phyloP scores from a whole-genome alignment of 2,113 vertebrate species.

The Bufo bufo region DNA sequence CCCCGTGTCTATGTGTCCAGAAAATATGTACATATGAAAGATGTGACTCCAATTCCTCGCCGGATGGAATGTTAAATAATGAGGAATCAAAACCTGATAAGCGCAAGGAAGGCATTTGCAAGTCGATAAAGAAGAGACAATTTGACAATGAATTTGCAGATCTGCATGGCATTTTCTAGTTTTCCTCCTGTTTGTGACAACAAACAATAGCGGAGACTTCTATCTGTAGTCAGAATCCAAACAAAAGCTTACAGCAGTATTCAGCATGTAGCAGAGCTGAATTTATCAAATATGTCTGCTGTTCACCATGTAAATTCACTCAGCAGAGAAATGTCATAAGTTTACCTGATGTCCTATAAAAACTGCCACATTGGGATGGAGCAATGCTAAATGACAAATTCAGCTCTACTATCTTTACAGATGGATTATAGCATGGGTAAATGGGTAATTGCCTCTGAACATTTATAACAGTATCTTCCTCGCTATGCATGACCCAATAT shows the following conservation, averaged over 20 bases:
- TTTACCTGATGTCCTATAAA: too few species aligned
- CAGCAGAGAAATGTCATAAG: too few species aligned
- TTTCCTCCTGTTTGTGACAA: neutral
- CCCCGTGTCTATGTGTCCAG: neutral
- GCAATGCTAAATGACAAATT: too few species aligned
- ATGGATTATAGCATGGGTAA: too few species aligned
- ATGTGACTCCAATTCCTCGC: neutral
- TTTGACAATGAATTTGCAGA: neutral
- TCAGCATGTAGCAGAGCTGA: too few species aligned
- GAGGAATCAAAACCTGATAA: conserved; percentile 19
- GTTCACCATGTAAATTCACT: too few species aligned
- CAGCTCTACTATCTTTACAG: too few species aligned
- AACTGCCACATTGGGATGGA: too few species aligned
- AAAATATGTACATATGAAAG: conserved; percentile 8
- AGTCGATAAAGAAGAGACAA: conserved; percentile 1
- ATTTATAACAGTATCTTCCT: too few species aligned
- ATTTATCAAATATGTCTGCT: too few species aligned
- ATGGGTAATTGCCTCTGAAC: too few species aligned
- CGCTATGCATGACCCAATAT: too few species aligned
- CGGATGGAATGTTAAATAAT: conserved; percentile 39
- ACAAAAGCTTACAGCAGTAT: neutral
- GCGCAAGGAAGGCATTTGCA: conserved; percentile 24
- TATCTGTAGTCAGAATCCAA: neutral
- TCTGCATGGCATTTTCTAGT: neutral
- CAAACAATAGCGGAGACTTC: neutral